These are phyloP conservation scores for Blastobasis lacticolella DNA, from an alignment of 2,888 invertebrate genomes.

Conservation along the genomic window DNA sequence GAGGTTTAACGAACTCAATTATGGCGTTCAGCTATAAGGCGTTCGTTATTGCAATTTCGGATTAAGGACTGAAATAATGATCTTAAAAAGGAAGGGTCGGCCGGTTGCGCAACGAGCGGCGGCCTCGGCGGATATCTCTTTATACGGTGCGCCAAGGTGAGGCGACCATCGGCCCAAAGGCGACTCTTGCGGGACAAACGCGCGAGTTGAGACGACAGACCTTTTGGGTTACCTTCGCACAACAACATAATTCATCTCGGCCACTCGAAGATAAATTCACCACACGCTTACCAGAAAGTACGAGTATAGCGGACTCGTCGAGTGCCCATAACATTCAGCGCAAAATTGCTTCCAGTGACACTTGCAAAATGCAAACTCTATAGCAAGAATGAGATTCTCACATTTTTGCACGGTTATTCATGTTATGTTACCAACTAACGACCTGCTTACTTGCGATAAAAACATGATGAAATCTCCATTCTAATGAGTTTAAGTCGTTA, in stretches of 20 bases:
- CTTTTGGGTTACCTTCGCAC: no score
- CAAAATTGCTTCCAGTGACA: background rate
- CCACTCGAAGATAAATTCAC: no score
- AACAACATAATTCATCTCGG: no score
- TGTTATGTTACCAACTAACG: slow-evolving; percentile 4
- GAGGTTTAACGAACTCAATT: slow-evolving; percentile 1
- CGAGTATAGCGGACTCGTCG: no score
- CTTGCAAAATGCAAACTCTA: slow-evolving; percentile 1
- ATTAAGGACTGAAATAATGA: slow-evolving; percentile 31
- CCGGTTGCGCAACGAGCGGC: slow-evolving; percentile 44
- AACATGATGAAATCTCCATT: slow-evolving; percentile 1
- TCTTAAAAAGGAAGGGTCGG: slow-evolving; percentile 45
- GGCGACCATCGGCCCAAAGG: slow-evolving; percentile 50
- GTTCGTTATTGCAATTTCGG: slow-evolving; percentile 19
- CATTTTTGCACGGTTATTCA: slow-evolving; percentile 7
- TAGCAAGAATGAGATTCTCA: slow-evolving; percentile 6
- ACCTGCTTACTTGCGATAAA: background rate
- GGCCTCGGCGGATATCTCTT: slow-evolving; percentile 62
- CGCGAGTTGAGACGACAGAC: no score
- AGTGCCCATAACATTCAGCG: slow-evolving; percentile 4
- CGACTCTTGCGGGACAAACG: slow-evolving; percentile 24
- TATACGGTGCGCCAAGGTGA: slow-evolving; percentile 61
- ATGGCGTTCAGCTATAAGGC: slow-evolving; percentile 1
- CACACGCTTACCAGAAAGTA: no score
- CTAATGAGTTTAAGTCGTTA: slow-evolving; percentile 1